These are phyloP conservation scores for Nannoperca australis DNA, from an alignment of 2,797 vertebrate genomes.

Conservation along the genomic window DNA sequence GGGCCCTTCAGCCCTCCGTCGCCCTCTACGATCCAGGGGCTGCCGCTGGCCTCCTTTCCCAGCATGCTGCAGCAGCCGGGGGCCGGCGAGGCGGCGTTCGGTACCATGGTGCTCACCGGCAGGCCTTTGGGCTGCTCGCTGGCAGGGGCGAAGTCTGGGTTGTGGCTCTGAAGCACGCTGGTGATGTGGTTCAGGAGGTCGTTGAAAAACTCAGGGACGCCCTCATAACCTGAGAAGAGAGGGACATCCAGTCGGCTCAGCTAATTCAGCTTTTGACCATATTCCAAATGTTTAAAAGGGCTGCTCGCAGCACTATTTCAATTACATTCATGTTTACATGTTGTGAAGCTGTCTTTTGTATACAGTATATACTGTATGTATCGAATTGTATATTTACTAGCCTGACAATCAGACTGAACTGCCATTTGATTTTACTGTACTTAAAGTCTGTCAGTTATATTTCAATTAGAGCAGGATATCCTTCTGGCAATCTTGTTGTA, in stretches of 20 bases:
- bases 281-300: not conserved
- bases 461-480: too few relatives aligned
- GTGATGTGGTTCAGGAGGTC: constrained; percentile 97
- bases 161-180: constrained; percentile 90
- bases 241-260: constrained; percentile 2
- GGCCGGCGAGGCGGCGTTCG: constrained; percentile 77
- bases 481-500: too few relatives aligned
- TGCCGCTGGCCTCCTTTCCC: constrained; percentile 87
- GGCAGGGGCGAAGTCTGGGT: constrained; percentile 74
- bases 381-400: not conserved
- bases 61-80: constrained; percentile 85
- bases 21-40: constrained; percentile 91
- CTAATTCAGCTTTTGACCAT: not conserved
- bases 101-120: constrained; percentile 73
- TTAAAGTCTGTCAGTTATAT: too few relatives aligned
- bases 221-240: constrained; percentile 91
- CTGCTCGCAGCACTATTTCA: not conserved
- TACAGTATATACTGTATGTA: not conserved
- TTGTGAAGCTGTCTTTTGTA: too few relatives aligned
- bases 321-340: not conserved
- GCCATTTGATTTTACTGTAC: not conserved
- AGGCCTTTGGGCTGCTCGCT: constrained; percentile 70
- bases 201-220: constrained; percentile 95
- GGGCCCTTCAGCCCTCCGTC: constrained; percentile 89
- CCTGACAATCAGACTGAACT: not conserved